A percentile compares a stretch with the other conserved stretches of the same genome.
phyloP scores from a whole-genome alignment of 1,140 invertebrate species.

The Camponotus floridanus region DNA sequence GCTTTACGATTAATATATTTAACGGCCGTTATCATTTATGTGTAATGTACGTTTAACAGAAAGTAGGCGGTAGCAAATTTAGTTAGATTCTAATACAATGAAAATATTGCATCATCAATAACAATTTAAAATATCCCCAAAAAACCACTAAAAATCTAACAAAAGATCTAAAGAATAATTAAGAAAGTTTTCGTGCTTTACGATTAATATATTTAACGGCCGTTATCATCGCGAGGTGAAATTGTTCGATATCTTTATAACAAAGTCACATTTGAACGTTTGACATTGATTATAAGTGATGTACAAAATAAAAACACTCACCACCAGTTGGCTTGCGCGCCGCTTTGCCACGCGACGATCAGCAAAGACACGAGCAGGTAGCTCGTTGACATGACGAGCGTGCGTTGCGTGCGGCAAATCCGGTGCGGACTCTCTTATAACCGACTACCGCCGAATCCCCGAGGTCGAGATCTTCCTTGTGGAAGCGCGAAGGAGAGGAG shows the following conservation, averaged over 20 bases:
- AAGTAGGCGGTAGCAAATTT: no score
- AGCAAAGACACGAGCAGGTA: conserved; percentile 77
- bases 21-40: background rate
- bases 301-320: conserved; percentile 72
- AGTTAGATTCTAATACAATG: background rate
- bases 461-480: conserved; percentile 12
- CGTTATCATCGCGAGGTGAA: background rate
- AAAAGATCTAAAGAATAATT: background rate
- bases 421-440: conserved; percentile 23
- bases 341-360: conserved; percentile 80
- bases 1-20: background rate
- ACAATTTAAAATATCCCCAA: background rate
- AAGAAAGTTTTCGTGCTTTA: background rate
- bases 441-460: conserved; percentile 37
- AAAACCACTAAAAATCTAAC: background rate
- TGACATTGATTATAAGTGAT: no score
- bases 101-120: background rate
- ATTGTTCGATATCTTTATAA: background rate
- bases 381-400: conserved; percentile 63
- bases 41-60: background rate
- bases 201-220: background rate
- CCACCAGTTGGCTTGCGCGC: conserved; percentile 84
- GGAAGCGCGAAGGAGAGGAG: conserved; percentile 42
- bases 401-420: conserved; percentile 51
- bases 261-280: background rate